Evolutionary conservation across 2,113 vertebrate genomes (phyloP).

Genomic region (Microtus oregoni): DNA sequence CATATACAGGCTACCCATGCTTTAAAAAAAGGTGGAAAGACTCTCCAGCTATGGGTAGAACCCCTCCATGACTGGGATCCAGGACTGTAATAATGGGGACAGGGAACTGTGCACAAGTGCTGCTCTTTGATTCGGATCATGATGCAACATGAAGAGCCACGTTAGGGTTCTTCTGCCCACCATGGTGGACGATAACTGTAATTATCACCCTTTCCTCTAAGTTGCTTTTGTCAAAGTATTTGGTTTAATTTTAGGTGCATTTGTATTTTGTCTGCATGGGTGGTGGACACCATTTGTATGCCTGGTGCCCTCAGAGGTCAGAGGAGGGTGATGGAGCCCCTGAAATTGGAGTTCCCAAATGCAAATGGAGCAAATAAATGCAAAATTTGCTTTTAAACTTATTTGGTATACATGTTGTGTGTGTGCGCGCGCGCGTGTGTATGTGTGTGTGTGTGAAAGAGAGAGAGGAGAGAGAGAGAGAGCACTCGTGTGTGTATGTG

Average conservation of each 20-base stretch:
- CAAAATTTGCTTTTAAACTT: not conserved
- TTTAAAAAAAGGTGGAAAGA: not conserved
- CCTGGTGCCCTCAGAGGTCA: not conserved
- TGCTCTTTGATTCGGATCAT: no score
- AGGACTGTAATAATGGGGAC: no score
- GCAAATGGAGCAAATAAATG: not conserved
- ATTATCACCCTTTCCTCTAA: not conserved
- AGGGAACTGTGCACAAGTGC: not conserved
- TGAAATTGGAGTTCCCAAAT: not conserved
- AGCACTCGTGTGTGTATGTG: not conserved
- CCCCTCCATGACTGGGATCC: not conserved
- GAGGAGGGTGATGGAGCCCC: not conserved
- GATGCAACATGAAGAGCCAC: not conserved
- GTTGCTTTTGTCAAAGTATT: not conserved
- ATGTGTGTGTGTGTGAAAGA: not conserved
- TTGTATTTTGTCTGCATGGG: not conserved
- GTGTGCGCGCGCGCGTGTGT: no score
- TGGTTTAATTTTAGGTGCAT: not conserved
- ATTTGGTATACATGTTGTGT: not conserved
- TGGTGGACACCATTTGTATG: not conserved
- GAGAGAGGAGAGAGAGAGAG: not conserved
- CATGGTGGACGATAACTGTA: not conserved
- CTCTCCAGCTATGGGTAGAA: accelerated
- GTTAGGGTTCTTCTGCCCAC: not conserved
- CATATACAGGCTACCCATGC: no score